A percentile compares a stretch with the other conserved stretches of the same genome.
Evolutionary conservation across 2,113 vertebrate genomes (phyloP).

Genomic region (Athene cunicularia): DNA sequence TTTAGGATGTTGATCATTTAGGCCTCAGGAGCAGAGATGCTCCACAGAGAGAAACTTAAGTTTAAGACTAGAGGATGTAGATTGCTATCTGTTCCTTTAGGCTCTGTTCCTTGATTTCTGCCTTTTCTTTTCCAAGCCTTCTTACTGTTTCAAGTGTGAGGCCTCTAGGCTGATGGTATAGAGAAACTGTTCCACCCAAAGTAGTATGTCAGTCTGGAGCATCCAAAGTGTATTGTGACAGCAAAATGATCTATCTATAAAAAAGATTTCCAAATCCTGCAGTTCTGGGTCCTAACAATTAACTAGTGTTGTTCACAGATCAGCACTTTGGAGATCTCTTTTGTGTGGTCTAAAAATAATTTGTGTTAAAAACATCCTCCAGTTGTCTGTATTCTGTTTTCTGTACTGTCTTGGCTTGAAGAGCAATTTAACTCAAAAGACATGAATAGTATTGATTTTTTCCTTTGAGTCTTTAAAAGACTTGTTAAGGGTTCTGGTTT

Average conservation of each 20-base stretch:
- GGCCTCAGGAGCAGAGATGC: not conserved
- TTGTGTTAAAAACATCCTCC: not conserved
- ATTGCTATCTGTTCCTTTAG: not conserved
- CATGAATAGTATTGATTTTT: not conserved
- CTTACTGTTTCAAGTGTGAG: not conserved
- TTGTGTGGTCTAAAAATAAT: not conserved
- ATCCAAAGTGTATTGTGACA: not conserved
- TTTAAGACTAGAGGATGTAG: not conserved
- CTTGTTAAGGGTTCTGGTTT: not conserved
- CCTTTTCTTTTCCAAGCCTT: not conserved
- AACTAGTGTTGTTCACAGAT: not conserved
- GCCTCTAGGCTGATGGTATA: not conserved
- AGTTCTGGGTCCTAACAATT: not conserved
- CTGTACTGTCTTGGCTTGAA: not conserved
- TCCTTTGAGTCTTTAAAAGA: not conserved
- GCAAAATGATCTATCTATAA: not conserved
- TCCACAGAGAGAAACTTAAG: not conserved
- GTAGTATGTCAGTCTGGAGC: not conserved
- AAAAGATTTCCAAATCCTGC: not conserved
- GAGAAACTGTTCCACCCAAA: not conserved
- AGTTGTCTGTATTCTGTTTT: not conserved
- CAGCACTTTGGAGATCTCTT: not conserved
- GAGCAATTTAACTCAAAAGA: not conserved
- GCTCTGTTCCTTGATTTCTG: not conserved
- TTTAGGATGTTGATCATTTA: not conserved